Evolutionary conservation across 2,797 vertebrate genomes (phyloP), one percentile per base, ranked within the genome.

Genomic region (Hoplostethus atlanticus): DNA sequence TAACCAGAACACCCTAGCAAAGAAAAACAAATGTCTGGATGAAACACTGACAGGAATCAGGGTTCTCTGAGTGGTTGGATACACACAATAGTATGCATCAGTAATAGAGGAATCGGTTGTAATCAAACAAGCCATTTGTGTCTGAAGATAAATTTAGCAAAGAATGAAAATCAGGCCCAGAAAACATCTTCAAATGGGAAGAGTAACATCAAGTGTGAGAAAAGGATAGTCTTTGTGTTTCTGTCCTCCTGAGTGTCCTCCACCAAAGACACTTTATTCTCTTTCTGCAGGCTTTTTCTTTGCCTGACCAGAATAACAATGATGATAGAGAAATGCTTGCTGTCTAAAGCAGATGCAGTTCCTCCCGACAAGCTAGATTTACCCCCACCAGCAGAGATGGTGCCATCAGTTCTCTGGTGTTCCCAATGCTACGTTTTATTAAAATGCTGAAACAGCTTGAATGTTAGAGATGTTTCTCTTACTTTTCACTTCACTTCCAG

Each of bases 281-380:
- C 73, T 64, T 75, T 72, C 71, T 81, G 81, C 70, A 69, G 68
- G 66, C 79, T 72, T 61, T 84, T 78, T 85, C 72, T 81, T 83
- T 82, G 69, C 86, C 87, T 93, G 89, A 89, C 77, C 75, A 83
- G 90, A 90, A 92, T 89, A 91, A 74, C 81, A 92, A 92, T 86
- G 73, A 80, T 64, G 71, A 83, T 36, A 65, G 59, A 85, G 48
- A 80, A 58, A 83, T 71, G 67, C 46, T 77, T 3, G n/a, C 66
- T 75, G 74, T 87, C 71, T 76, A 46, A 77, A 73, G 76, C 79
- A 48, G 74, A 71, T 51, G 57, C 71, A 76, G 63, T 69, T 77
- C 55, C 46, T 69, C 53, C 71, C 78, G 77, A 83, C 79, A 79
- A 79, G 75, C 73, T 81, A 58, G 52, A 69, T 68, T 85, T 83